Evolutionary conservation across 2,797 vertebrate genomes (phyloP).

Genomic region (Pseudocheirus occidentalis): DNA sequence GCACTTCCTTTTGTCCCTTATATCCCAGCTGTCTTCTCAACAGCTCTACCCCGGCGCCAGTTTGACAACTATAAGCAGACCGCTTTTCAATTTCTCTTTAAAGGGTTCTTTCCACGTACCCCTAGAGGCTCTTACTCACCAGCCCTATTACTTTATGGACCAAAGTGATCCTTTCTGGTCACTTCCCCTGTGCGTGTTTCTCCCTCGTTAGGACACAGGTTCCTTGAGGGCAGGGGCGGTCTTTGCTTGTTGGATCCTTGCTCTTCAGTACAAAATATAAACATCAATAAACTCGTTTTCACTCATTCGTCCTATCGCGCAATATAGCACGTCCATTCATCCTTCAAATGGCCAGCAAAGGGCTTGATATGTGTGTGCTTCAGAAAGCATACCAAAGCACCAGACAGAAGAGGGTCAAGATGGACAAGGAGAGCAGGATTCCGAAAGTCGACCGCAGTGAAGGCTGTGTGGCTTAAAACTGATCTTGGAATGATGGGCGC

Average conservation of each 20-base stretch:
- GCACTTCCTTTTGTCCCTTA: neutral
- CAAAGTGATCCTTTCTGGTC: neutral
- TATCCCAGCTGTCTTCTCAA: neutral
- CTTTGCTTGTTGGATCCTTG: neutral
- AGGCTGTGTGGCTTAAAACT: neutral
- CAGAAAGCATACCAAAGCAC: neutral
- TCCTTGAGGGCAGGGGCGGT: neutral
- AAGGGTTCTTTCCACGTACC: neutral
- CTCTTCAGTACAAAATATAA: neutral
- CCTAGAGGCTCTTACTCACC: neutral
- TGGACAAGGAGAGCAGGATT: neutral
- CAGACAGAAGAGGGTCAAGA: neutral
- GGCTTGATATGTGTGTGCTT: neutral
- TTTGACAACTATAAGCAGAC: neutral
- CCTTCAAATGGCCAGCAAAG: neutral
- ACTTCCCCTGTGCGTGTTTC: neutral
- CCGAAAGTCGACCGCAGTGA: neutral
- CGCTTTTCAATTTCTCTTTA: neutral
- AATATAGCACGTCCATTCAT: neutral
- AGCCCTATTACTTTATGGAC: neutral
- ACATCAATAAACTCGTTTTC: neutral
- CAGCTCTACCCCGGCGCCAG: neutral
- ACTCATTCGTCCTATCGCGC: neutral
- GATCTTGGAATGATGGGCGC: neutral
- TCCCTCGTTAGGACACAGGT: neutral